Evolutionary conservation across 2,113 vertebrate species (phyloP).

Genomic region (Gavia stellata): DNA sequence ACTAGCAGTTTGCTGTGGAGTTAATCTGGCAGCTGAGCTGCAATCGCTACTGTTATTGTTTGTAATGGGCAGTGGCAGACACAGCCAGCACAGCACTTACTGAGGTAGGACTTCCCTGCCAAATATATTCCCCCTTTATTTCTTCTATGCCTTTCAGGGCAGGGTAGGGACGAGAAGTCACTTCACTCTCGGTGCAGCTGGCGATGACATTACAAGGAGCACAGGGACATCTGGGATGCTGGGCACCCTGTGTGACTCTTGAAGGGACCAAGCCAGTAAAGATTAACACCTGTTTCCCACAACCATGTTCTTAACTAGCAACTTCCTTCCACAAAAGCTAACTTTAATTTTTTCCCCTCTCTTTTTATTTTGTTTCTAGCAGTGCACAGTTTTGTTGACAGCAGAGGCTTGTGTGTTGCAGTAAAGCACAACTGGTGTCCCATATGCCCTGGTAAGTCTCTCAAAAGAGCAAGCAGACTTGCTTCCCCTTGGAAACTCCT

Average conservation of each 20-base stretch:
- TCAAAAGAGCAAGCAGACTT: not conserved
- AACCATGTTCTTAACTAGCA: not conserved
- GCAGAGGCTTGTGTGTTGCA: not conserved
- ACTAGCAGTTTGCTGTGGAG: not conserved
- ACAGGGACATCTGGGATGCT: not conserved
- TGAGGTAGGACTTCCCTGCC: not conserved
- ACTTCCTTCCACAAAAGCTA: constrained; percentile 1
- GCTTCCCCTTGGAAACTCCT: not conserved
- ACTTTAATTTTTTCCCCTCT: not conserved
- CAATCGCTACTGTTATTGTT: not conserved
- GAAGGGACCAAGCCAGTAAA: not conserved
- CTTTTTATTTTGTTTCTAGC: not conserved
- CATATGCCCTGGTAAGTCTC: not conserved
- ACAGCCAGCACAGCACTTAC: not conserved
- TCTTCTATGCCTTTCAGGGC: not conserved
- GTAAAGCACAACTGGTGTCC: not conserved
- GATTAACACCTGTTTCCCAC: constrained; percentile 41
- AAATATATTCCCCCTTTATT: not conserved
- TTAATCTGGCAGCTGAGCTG: not conserved
- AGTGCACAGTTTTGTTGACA: not conserved
- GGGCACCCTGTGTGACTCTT: not conserved
- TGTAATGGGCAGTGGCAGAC: not conserved
- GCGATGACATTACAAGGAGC: not conserved
- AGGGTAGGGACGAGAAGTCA: not conserved
- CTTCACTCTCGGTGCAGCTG: not conserved